Conservation (phyloP, 2,797 vertebrate species). For the Dicrostonyx torquatus region DNA sequence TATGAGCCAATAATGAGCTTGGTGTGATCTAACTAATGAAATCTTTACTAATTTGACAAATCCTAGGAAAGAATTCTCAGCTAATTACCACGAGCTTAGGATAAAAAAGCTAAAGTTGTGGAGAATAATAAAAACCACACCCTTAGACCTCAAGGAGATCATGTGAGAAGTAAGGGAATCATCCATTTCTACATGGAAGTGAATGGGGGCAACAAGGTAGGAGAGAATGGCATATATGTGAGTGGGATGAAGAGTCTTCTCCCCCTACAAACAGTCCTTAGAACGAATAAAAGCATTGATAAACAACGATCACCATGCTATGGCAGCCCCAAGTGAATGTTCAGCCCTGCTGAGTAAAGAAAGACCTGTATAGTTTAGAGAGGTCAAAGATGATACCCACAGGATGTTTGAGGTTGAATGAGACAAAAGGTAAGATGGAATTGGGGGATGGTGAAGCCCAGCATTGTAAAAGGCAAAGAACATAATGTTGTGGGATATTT, state of each 20-base stretch:
- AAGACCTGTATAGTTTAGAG: background rate
- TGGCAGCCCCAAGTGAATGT: background rate
- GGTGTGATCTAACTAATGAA: slow-evolving; percentile 82
- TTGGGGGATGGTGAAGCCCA: background rate
- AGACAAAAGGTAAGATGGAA: background rate
- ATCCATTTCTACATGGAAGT: background rate
- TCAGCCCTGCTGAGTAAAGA: background rate
- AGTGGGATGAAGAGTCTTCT: background rate
- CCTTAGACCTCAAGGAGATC: background rate
- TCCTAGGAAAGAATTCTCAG: slow-evolving; percentile 75
- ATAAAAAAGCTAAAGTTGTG: background rate
- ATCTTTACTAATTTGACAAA: slow-evolving; percentile 84
- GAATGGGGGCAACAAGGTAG: background rate
- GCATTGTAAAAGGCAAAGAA: background rate
- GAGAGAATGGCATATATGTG: background rate
- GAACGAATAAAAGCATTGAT: background rate
- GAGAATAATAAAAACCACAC: background rate
- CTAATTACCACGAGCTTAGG: slow-evolving; percentile 80
- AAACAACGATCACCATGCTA: background rate
- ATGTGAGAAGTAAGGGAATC: background rate
- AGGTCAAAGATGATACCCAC: background rate
- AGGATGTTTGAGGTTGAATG: background rate
- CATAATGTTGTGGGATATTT: background rate
- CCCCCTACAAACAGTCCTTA: background rate
- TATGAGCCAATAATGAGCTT: slow-evolving; percentile 84